Base-by-base conservation (phyloP, 2,797 vertebrate species). In the Syngnathus acus region DNA sequence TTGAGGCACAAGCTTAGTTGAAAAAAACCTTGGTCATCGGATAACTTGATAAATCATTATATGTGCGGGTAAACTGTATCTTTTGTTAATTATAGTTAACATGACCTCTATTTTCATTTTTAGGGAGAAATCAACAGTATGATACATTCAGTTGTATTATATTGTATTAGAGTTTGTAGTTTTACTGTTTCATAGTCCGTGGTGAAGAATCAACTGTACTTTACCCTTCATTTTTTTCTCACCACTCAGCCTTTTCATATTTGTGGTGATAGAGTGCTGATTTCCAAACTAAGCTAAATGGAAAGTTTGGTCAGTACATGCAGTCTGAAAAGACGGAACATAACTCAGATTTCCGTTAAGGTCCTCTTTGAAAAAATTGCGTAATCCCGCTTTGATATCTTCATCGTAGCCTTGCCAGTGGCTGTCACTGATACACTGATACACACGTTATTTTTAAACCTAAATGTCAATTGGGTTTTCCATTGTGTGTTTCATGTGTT, bases 391-490 rank as follows among this genome's bases (percentile, higher is more conserved):
- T 84, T 87, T 89, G 81, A 88, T 85, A 82, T 86, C 77, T 79
- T 79, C 75, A 78, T 83, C 72, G 81, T 76, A 78, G 81, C 71
- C 69, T 80, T 75, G 83, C 86, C 83, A 73, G 65, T 81, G 82
- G 84, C 77, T 83, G 80, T 77, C 85, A 87, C 78, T 84, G 78
- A 87, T 82, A 78, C 77, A 77, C 76, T 4, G 61, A 73, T 75
- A 68, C 63, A 68, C 63, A 70, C 76, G 89, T 87, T 91, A 90
- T 91, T 91, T 91, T 90, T 87, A 90, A 89, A 88, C 86, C 78
- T 76, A 84, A 88, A 87, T 87, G 81, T 90, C 88, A 87, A 86
- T 91, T 78, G 77, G 80, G 83, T 86, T 90, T 89, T 90, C 87
- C 87, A 85, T 87, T 77, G 61, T 75, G n/a, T 42, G 76, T 88